Percentiles rank a stretch among this genome's conserved stretches.
These are phyloP conservation scores for Orthonevra nobilis DNA, from an alignment of 2,888 invertebrate species.

Conservation along the genomic window DNA sequence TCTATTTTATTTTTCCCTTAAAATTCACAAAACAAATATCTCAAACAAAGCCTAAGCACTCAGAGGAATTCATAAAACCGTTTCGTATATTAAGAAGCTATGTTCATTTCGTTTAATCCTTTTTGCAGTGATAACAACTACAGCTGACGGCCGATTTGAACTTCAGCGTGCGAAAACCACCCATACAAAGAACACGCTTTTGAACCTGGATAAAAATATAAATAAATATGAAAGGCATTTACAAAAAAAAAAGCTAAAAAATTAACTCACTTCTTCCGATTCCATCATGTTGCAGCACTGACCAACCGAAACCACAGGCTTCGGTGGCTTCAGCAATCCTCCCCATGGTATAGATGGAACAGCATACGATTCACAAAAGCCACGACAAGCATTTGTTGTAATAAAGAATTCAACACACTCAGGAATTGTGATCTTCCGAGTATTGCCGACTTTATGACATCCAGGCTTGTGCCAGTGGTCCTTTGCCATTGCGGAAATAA, in stretches of 20 bases:
- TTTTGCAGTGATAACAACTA: conserved; percentile 93
- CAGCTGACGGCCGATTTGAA: conserved; percentile 92
- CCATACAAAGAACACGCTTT: conserved; percentile 88
- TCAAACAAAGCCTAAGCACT: conserved; percentile 21
- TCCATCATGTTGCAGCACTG: conserved; percentile 96
- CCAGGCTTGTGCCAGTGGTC: conserved; percentile 88
- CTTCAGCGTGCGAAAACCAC: conserved; percentile 87
- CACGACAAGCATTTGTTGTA: conserved; percentile 92
- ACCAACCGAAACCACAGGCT: conserved; percentile 89
- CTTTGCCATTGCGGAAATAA: conserved; percentile 73
- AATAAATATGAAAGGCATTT: background rate
- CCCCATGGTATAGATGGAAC: conserved; percentile 84
- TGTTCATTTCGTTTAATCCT: conserved; percentile 77
- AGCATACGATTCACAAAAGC: conserved; percentile 93
- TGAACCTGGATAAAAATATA: conserved; percentile 82
- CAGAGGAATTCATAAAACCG: conserved; percentile 27
- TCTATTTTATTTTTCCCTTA: conserved; percentile 22
- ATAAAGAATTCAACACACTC: conserved; percentile 92
- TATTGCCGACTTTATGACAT: conserved; percentile 90
- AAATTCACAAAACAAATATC: conserved; percentile 10
- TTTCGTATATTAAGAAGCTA: background rate
- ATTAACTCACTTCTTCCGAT: conserved; percentile 86
- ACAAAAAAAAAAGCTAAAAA: conserved; percentile 5
- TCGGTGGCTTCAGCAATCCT: conserved; percentile 80
- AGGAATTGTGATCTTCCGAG: conserved; percentile 89